Percentiles rank a stretch among this genome's conserved stretches.
Evolutionary conservation across 1,140 invertebrate species (phyloP).

Genomic region (Drosophila watanabei): DNA sequence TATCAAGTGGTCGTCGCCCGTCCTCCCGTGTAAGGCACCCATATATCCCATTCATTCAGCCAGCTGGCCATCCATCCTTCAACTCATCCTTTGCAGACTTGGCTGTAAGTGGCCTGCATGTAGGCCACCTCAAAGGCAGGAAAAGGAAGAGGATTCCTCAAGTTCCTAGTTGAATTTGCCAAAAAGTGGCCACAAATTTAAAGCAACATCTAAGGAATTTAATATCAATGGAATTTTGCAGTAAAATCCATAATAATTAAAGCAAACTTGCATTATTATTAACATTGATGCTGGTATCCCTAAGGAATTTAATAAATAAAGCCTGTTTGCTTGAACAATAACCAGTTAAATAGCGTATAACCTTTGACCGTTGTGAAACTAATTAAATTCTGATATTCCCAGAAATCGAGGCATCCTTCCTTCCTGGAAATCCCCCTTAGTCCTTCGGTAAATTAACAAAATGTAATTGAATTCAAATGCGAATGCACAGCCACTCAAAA

Average conservation of each 20-base stretch:
- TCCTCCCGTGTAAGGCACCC: slow-evolving; percentile 10
- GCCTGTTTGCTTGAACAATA: neutral
- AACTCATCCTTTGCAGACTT: slow-evolving; percentile 16
- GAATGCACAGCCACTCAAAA: neutral
- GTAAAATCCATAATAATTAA: too few species aligned
- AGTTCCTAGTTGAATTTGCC: neutral
- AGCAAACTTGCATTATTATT: neutral
- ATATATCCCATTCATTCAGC: slow-evolving; percentile 29
- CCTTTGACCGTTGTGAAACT: neutral
- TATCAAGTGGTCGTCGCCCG: slow-evolving; percentile 61
- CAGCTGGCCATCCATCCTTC: slow-evolving; percentile 5
- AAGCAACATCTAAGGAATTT: neutral
- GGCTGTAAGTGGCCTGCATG: slow-evolving; percentile 19
- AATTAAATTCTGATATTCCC: neutral
- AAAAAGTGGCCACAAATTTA: neutral
- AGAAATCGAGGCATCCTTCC: neutral
- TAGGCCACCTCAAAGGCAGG: slow-evolving; percentile 8
- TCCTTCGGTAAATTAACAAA: neutral
- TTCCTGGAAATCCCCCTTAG: neutral
- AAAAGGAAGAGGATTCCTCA: slow-evolving; percentile 1
- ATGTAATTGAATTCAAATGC: slow-evolving; percentile 11
- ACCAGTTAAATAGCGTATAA: neutral
- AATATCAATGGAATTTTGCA: neutral
- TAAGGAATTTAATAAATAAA: neutral
- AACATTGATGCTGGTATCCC: neutral